Evolutionary conservation across 2,888 invertebrate species (phyloP), one percentile per base, ranked within the genome.

Genomic region (Beris morrisii): DNA sequence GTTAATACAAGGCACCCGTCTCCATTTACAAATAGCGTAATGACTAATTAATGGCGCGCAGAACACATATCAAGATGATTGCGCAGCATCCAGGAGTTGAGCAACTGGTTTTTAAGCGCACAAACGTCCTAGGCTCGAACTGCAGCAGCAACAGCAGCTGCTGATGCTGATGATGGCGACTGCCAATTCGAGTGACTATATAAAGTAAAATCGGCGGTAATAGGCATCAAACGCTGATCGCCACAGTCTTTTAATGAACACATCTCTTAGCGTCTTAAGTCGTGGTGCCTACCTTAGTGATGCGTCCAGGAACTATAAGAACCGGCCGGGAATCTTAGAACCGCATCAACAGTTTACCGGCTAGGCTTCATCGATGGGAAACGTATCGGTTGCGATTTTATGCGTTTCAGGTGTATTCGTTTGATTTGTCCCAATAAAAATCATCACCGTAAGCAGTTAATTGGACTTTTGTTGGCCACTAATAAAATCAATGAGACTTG

Each of bases 401-500:
- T 58, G 56, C 45, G 45, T 61, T 61, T 61, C 61, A 61, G 61
- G 61, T 61, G 61, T 52, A 54, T 48, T 55, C 53, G 46, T 56
- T 65, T 69, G 55, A 69, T 67, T 67, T 69, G 69, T 67, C 63
- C 66, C 67, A 69, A 67, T 69, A 69, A 67, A 65, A 71, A 72
- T 72, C 69, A 71, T 70, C 69, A 72, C 73, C 75, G 74, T 75
- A 75, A 74, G 74, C 74, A 74, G 75, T 75, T 78, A 78, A 78
- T 78, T 78, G 78, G 77, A 75, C 73, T 75, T 77, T 76, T 75
- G 75, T 73, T 73, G 72, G 71, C 69, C 71, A 71, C 73, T 73
- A 73, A 69, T 73, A 71, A 70, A 72, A 71, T 71, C 70, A 70
- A 71, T 53, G 31, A 22, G 61, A 52, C 30, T 22, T 15, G 38